These are phyloP conservation scores for Columba livia DNA, from an alignment of 2,113 vertebrate species.

Conservation along the genomic window DNA sequence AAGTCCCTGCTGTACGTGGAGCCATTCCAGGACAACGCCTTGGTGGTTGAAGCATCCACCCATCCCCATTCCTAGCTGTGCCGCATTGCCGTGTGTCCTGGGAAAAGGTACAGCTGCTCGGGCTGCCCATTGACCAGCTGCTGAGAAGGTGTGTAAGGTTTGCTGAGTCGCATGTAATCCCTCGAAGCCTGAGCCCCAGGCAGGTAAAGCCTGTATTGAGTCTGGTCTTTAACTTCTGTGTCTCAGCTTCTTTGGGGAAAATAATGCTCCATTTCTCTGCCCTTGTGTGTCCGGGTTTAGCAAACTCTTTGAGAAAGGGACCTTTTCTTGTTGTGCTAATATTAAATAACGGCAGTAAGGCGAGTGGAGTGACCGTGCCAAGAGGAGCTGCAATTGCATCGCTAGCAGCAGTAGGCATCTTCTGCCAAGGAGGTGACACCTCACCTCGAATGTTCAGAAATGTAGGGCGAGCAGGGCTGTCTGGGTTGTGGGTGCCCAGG, in stretches of 20 bases:
- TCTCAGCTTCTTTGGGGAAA: not conserved
- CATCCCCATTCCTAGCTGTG: not conserved
- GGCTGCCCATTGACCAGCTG: not conserved
- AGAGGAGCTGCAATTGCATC: accelerated
- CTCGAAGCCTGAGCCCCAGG: not conserved
- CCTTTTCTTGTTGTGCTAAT: not conserved
- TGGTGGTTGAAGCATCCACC: not conserved
- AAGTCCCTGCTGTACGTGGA: not conserved
- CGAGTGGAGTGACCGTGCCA: accelerated
- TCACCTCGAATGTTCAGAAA: not conserved
- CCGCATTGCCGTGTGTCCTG: not conserved
- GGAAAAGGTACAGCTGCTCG: not conserved
- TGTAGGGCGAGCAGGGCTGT: not conserved
- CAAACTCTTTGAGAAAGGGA: not conserved
- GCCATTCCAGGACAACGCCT: not conserved
- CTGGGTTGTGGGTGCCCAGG: accelerated
- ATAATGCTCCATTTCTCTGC: not conserved
- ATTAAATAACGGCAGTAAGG: no score
- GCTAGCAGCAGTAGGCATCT: not conserved
- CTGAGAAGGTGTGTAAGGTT: not conserved
- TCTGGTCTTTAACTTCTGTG: not conserved
- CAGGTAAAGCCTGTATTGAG: not conserved
- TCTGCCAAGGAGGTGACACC: not conserved
- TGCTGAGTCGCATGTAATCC: not conserved
- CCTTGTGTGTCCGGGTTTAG: not conserved